Conservation (phyloP, 2,113 vertebrate species). For the Ellobius talpinus region DNA sequence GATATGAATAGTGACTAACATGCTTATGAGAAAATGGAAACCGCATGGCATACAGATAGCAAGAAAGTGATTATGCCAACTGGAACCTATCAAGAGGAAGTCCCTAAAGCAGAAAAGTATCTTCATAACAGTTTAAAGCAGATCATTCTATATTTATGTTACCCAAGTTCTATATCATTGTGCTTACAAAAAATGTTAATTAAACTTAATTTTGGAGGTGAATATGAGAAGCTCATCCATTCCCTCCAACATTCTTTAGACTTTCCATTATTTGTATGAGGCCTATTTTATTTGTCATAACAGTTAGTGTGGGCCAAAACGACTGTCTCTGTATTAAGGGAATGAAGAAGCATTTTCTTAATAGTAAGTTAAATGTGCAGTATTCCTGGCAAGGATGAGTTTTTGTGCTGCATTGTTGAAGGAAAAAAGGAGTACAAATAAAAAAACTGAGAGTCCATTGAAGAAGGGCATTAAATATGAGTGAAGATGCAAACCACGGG, state of each 20-base stretch:
- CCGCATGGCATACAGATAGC: not conserved
- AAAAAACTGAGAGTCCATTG: conserved; percentile 34
- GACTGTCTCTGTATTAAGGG: not conserved
- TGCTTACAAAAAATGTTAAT: not conserved
- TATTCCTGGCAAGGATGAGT: not conserved
- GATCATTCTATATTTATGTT: not conserved
- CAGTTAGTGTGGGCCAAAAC: not conserved
- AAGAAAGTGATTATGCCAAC: not conserved
- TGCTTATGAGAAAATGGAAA: not conserved
- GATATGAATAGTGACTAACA: not conserved
- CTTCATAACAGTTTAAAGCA: not conserved
- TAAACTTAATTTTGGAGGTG: not conserved
- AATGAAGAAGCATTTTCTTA: conserved; percentile 35
- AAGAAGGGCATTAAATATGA: conserved; percentile 15
- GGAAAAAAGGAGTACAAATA: not conserved
- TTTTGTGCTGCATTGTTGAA: conserved; percentile 24
- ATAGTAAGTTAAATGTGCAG: conserved; percentile 33
- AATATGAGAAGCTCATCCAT: not conserved
- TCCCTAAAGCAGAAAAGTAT: not conserved
- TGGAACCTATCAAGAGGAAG: not conserved
- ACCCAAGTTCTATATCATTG: not conserved
- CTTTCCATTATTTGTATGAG: not conserved
- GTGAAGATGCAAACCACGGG: not conserved
- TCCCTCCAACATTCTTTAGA: not conserved
- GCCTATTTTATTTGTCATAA: not conserved